Percentiles rank a stretch among this genome's conserved stretches.
These are phyloP conservation scores for Spea hammondii DNA, from an alignment of 2,797 vertebrate species.

Conservation along the genomic window DNA sequence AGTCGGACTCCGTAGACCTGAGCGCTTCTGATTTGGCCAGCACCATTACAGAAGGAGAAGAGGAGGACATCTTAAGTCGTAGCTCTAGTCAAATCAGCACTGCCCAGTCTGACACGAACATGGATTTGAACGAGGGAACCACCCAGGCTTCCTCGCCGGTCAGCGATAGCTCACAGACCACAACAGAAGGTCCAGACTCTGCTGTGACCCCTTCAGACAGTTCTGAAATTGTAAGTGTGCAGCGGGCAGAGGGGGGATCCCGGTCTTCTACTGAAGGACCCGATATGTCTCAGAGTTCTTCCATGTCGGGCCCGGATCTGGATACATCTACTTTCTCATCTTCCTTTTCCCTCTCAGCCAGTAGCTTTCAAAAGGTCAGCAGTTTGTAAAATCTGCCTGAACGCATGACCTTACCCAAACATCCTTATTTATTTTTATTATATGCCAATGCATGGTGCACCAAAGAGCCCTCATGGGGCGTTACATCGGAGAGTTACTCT, in stretches of 20 bases:
- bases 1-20: conserved; percentile 87
- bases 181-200: conserved; percentile 94
- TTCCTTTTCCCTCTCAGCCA: conserved; percentile 75
- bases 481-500: not conserved
- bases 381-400: conserved; percentile 55
- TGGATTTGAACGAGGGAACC: conserved; percentile 70
- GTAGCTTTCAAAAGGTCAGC: conserved; percentile 76
- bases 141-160: conserved; percentile 82
- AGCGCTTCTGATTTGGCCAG: conserved; percentile 74
- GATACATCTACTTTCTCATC: conserved; percentile 67
- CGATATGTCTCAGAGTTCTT: conserved; percentile 67
- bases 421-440: conserved; percentile 19
- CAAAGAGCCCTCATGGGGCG: not conserved
- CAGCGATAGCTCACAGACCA: conserved; percentile 96
- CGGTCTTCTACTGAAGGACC: conserved; percentile 71
- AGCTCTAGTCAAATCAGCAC: conserved; percentile 84
- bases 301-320: conserved; percentile 61
- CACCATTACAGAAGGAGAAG: conserved; percentile 73
- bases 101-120: conserved; percentile 74
- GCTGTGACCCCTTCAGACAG: conserved; percentile 94
- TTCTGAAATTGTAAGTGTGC: conserved; percentile 89
- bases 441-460: conserved; percentile 38
- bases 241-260: conserved; percentile 64
- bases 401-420: conserved; percentile 56
- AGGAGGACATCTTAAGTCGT: conserved; percentile 84